A percentile compares a stretch with the other conserved stretches of the same genome.
Evolutionary conservation across 2,888 invertebrate species (phyloP).

Genomic region (Anticlea derivata): DNA sequence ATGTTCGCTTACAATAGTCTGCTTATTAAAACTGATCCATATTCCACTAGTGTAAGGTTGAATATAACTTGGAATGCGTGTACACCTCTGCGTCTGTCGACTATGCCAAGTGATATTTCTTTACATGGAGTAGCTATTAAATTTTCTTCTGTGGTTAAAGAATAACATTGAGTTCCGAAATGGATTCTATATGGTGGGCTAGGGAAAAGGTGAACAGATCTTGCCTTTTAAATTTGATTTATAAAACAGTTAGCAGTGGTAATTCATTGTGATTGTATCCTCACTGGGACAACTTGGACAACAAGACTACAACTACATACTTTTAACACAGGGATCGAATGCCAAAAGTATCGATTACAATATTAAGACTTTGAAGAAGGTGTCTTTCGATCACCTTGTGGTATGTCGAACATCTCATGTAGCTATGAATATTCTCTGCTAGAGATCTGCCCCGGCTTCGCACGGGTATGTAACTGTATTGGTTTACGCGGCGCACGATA

Average conservation of each 20-base stretch:
- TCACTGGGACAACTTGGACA: too few relatives aligned
- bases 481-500: too few relatives aligned
- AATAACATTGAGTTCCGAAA: constrained; percentile 11
- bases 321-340: too few relatives aligned
- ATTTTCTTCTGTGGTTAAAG: constrained; percentile 3
- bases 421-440: too few relatives aligned
- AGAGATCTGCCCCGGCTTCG: too few relatives aligned
- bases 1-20: background rate
- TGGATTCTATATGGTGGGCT: constrained; percentile 8
- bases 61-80: background rate
- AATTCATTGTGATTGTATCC: too few relatives aligned
- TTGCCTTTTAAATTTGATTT: background rate
- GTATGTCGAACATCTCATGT: too few relatives aligned
- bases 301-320: too few relatives aligned
- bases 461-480: too few relatives aligned
- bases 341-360: too few relatives aligned
- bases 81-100: background rate
- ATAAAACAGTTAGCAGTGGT: constrained; percentile 1
- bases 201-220: constrained; percentile 5
- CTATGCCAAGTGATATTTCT: background rate
- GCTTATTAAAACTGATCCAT: constrained; percentile 2
- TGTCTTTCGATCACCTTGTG: too few relatives aligned
- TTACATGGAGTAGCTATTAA: background rate
- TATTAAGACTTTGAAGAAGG: too few relatives aligned
- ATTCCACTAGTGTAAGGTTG: background rate